Base-by-base conservation (phyloP, 2,113 vertebrate species). In the Paratilapia polleni region DNA sequence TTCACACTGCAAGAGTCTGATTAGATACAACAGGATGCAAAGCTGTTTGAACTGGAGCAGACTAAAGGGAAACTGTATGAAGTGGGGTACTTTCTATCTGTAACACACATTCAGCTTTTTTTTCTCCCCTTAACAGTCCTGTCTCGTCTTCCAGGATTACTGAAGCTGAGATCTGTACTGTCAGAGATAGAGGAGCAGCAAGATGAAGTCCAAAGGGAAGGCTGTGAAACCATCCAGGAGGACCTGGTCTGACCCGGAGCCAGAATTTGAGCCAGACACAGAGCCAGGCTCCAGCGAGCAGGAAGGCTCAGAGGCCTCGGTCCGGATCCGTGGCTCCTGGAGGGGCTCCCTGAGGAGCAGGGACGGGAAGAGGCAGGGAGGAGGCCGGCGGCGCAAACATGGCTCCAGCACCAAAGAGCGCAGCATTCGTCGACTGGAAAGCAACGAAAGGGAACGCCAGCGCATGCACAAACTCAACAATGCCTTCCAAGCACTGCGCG, bases 401-500 rank as follows among this genome's bases (percentile, higher is more conserved):
- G 90, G 95, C 36, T 93, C 93, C 83, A 87, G 90, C 87, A 90
- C 83, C 22, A 97, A 97, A 57, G 97, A 97, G 22, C 95, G 97
- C 87, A 97, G 97, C 86, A 19, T 97, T 90, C 95, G 98, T 13
- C 95, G 98, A 1, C 95, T 99, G 80, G 98, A 99, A 82, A 99
- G 98, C 94, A 99, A 99, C 0, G 98, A 99, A 92, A 94, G 98
- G 0, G 98, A 99, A 88, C 96, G 98, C 24, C 98, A 99, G 93
- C 96, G 98, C 34, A 99, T 99, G 98, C 98, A 99, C 96, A 99
- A 99, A 87, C 98, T 99, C 80, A 99, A 99, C 96, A 98, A 98
- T 0, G 98, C 98, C 0, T 99, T 99, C 94, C 98, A 99, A 92
- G 98, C 98, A 0, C 74, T 99, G 84, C 95, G 97, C 0, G 98